A percentile compares a stretch with the other conserved stretches of the same genome.
phyloP scores from a whole-genome alignment of 2,797 vertebrate genomes.

The Lacerta bilineata region DNA sequence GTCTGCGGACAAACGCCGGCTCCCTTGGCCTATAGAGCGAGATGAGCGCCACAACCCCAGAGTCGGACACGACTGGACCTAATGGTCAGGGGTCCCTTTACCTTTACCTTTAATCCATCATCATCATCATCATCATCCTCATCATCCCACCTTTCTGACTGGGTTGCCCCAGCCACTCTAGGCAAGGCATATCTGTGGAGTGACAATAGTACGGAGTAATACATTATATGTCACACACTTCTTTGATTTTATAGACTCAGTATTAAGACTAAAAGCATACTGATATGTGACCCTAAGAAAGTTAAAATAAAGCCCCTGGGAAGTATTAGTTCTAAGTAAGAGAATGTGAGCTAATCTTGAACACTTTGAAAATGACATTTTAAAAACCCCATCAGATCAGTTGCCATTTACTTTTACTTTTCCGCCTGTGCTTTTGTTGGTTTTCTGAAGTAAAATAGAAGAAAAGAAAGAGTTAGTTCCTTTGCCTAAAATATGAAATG shows the following conservation, averaged over 20 bases:
- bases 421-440: not conserved
- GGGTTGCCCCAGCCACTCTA: no score
- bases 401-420: conserved; percentile 1
- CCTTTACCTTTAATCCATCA: no score
- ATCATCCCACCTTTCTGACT: no score
- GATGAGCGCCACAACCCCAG: no score
- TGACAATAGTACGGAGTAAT: not conserved
- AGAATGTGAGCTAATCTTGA: conserved; percentile 24
- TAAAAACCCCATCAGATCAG: not conserved
- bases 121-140: no score
- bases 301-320: not conserved
- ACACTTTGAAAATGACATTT: conserved; percentile 23
- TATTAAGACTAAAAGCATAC: not conserved
- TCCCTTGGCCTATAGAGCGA: no score
- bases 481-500: conserved; percentile 46
- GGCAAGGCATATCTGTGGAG: not conserved
- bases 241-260: conserved; percentile 27
- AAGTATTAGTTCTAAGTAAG: conserved; percentile 2
- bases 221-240: not conserved
- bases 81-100: no score
- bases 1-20: no score
- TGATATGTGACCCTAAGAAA: not conserved
- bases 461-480: conserved; percentile 26
- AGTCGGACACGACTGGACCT: no score
- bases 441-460: conserved; percentile 10